Evolutionary conservation across 2,797 vertebrate genomes (phyloP), one percentile per base, ranked within the genome.

Genomic region (Centroberyx gerrardi): DNA sequence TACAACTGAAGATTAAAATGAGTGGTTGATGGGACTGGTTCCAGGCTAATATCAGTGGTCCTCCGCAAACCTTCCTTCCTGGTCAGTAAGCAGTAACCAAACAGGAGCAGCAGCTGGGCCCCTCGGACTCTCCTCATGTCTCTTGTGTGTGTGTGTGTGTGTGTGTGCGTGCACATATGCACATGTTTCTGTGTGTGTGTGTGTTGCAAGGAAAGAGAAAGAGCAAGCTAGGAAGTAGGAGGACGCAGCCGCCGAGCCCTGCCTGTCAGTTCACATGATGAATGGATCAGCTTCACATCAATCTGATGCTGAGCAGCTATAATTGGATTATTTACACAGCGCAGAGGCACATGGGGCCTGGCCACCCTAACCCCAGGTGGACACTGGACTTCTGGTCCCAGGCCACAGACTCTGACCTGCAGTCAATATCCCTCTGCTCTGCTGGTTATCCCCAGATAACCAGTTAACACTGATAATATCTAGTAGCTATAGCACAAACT

Each of bases 291-390:
- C 86, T 85, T 91, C 88, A 90, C 90, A 94, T 95, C 94, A 93
- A 88, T 93, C 90, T 93, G 92, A 92, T 90, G 85, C 90, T 85
- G 88, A 90, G 80, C 90, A 83, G 86, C 85, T 84, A 86, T 93
- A 95, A 95, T 94, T 92, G 90, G 94, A 94, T 94, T 94, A 94
- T 94, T 93, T 91, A 92, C 92, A 90, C 90, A 86, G 88, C 82
- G 84, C 83, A 90, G 89, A 86, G 80, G 83, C 90, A 87, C 84
- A 91, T 87, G 85, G 76, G 81, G 81, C 85, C 84, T 74, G 74
- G 86, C 79, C 84, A 80, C 89, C 71, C 58, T 86, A 89, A 90
- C 90, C 91, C 86, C 88, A 85, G 81, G 81, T 92, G 88, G 88
- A 76, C 52, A 44, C 62, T 71, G 73, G 86, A 80, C 89, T 83